Percentiles rank a stretch among this genome's conserved stretches.
These are phyloP conservation scores for Mesembrinibis cayennensis DNA, from an alignment of 2,113 vertebrate genomes.

Conservation along the genomic window DNA sequence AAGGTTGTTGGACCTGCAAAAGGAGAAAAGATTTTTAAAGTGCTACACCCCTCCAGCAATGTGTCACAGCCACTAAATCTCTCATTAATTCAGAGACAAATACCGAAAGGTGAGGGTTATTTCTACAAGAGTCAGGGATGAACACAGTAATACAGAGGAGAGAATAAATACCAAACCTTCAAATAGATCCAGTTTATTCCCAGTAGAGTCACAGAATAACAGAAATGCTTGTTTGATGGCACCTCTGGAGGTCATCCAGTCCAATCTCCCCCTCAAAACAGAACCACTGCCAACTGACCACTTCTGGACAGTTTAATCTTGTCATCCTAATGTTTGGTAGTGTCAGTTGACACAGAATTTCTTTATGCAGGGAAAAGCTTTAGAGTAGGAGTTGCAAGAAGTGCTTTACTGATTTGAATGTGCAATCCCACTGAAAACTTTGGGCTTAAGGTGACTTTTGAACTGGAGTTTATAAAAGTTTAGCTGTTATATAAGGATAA, in stretches of 20 bases:
- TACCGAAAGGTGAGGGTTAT: not conserved
- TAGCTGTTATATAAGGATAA: not conserved
- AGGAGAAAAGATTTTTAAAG: not conserved
- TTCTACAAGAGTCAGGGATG: not conserved
- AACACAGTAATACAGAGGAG: not conserved
- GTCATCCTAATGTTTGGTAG: not conserved
- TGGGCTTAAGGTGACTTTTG: not conserved
- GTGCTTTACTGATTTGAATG: not conserved
- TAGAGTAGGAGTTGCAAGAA: not conserved
- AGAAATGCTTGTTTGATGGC: not conserved
- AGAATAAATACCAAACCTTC: not conserved
- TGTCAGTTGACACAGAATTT: not conserved
- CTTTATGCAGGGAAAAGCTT: not conserved
- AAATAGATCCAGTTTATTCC: not conserved
- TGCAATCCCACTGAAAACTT: not conserved
- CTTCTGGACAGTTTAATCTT: not conserved
- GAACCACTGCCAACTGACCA: not conserved
- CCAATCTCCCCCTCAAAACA: not conserved
- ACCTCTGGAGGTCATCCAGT: not conserved
- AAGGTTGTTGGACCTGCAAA: conserved; percentile 71
- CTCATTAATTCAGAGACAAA: not conserved
- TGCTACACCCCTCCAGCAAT: not conserved
- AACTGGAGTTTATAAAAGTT: not conserved
- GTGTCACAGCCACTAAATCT: not conserved
- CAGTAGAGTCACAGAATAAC: not conserved